Evolutionary conservation across 2,797 vertebrate species (phyloP).

Genomic region (Melanotaenia trifasciata): DNA sequence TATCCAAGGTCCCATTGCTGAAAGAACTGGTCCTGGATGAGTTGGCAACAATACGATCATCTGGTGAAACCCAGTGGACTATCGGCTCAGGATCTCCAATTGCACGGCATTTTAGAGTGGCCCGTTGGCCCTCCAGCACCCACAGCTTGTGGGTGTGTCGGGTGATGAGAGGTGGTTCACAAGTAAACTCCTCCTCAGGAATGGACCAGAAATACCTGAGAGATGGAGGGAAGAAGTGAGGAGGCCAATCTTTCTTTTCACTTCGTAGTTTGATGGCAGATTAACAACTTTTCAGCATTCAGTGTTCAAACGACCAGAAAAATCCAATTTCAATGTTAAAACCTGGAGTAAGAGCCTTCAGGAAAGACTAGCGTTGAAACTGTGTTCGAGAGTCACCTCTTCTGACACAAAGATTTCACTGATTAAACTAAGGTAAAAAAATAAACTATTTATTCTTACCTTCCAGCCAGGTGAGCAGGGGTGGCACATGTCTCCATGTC

Average conservation of each 20-base stretch:
- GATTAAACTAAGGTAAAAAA: not conserved
- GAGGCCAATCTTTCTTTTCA: slow-evolving; percentile 36
- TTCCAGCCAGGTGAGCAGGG: slow-evolving; percentile 86
- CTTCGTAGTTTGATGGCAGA: slow-evolving; percentile 12
- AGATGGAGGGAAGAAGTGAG: slow-evolving; percentile 1
- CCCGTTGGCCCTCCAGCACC: slow-evolving; percentile 92
- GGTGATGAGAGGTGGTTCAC: slow-evolving; percentile 93
- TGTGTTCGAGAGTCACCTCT: not conserved
- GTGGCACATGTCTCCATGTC: slow-evolving; percentile 95
- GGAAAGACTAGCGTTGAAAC: slow-evolving; percentile 9
- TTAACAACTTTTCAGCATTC: not conserved
- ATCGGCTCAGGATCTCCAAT: slow-evolving; percentile 91
- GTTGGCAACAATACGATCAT: slow-evolving; percentile 91
- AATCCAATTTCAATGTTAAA: slow-evolving; percentile 27
- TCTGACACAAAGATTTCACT: not conserved
- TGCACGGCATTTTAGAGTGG: slow-evolving; percentile 89
- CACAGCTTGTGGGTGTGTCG: slow-evolving; percentile 92
- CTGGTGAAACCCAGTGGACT: slow-evolving; percentile 94
- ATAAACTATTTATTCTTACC: slow-evolving; percentile 45
- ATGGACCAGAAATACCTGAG: slow-evolving; percentile 92
- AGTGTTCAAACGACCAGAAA: not conserved
- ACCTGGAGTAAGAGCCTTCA: not conserved
- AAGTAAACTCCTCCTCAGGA: slow-evolving; percentile 93
- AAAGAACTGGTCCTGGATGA: slow-evolving; percentile 89
- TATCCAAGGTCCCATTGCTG: slow-evolving; percentile 91